These are phyloP conservation scores for Tetramorium alpestre DNA, from an alignment of 1,140 invertebrate species.

Conservation along the genomic window DNA sequence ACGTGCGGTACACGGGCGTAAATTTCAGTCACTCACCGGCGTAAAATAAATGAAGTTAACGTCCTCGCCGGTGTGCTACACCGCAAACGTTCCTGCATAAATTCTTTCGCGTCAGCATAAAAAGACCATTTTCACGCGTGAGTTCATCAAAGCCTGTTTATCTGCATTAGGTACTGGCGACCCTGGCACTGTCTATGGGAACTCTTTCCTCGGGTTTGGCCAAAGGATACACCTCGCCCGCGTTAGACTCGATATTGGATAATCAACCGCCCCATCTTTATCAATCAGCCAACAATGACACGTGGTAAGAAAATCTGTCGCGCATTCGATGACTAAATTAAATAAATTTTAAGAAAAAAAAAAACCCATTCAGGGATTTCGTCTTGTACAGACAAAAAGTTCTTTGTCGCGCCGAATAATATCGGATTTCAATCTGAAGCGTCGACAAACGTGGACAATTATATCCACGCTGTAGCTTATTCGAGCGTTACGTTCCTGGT, in stretches of 20 bases:
- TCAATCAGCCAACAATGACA: slow-evolving; percentile 81
- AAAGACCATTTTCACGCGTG: slow-evolving; percentile 4
- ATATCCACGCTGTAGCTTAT: not conserved
- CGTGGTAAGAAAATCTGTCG: slow-evolving; percentile 76
- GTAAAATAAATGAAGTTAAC: slow-evolving; percentile 48
- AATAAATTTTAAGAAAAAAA: not conserved
- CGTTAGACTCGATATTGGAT: slow-evolving; percentile 92
- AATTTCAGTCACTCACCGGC: slow-evolving; percentile 8
- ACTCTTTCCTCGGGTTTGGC: slow-evolving; percentile 92
- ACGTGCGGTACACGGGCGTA: not conserved
- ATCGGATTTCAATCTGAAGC: slow-evolving; percentile 13
- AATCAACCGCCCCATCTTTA: slow-evolving; percentile 83
- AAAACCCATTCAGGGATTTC: not conserved
- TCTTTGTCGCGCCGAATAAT: not conserved
- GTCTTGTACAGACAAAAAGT: not conserved
- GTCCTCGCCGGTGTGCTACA: not conserved
- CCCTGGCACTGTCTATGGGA: slow-evolving; percentile 92
- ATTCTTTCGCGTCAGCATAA: not conserved
- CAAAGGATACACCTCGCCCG: slow-evolving; percentile 94
- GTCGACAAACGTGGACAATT: not conserved
- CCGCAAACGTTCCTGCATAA: not conserved
- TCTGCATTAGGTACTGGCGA: slow-evolving; percentile 89
- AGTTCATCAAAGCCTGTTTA: not conserved
- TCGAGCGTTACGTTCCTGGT: slow-evolving; percentile 21
- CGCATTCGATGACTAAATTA: not conserved